These are phyloP conservation scores for Sula dactylatra DNA, from an alignment of 2,113 vertebrate genomes.

Conservation along the genomic window DNA sequence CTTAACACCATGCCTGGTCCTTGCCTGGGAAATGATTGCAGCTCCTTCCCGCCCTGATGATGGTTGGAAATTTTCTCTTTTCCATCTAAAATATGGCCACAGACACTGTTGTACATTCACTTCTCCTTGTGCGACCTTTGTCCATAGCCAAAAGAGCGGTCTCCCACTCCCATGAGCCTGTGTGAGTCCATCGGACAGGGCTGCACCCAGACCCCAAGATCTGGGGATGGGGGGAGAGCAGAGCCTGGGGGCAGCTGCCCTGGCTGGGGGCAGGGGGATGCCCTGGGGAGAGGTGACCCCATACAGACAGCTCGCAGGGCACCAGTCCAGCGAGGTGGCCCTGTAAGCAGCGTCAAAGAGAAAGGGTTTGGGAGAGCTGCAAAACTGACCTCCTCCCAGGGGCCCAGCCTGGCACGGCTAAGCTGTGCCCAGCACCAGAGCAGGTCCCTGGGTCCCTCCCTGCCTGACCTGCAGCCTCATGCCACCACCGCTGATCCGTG, in stretches of 20 bases:
- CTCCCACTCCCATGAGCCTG: not conserved
- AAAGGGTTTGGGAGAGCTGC: not conserved
- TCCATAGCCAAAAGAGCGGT: not conserved
- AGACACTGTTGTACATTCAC: not conserved
- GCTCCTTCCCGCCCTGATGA: not conserved
- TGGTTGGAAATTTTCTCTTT: not conserved
- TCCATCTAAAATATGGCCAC: not conserved
- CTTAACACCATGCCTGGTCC: not conserved
- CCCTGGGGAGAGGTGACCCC: not conserved
- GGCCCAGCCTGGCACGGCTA: not conserved
- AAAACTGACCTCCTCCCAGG: not conserved
- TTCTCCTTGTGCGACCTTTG: not conserved
- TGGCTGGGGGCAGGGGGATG: not conserved
- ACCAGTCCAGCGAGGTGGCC: not conserved
- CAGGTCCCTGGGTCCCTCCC: not conserved
- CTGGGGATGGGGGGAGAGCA: not conserved
- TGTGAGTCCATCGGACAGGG: not conserved
- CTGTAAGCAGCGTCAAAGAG: fast-evolving
- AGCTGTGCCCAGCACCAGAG: not conserved
- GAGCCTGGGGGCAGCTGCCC: not conserved
- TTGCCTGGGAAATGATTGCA: not conserved
- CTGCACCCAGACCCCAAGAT: not conserved
- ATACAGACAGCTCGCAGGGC: not conserved
- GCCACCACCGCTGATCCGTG: not conserved
- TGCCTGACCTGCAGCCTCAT: not conserved